Evolutionary conservation across 1,140 invertebrate genomes (phyloP).

Genomic region (Pentalonia nigronervosa): DNA sequence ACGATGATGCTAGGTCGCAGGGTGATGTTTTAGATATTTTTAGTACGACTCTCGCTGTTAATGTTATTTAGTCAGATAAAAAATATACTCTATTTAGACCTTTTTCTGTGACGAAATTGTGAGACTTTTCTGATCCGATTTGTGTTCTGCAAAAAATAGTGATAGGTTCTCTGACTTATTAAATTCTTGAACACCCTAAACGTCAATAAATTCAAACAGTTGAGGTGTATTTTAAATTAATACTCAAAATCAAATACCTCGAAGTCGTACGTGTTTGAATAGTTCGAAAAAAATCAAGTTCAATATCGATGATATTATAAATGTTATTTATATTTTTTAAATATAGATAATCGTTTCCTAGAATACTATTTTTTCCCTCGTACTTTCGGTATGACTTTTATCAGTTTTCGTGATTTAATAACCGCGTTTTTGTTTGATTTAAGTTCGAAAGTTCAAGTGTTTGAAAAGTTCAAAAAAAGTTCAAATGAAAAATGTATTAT

Average conservation of each 20-base stretch:
- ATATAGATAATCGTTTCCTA: too few relatives aligned
- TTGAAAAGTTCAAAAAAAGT: too few relatives aligned
- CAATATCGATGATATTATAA: background rate
- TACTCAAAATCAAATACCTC: background rate
- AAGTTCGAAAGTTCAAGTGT: background rate
- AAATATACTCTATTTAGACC: background rate
- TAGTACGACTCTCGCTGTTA: background rate
- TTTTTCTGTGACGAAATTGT: background rate
- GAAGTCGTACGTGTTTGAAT: background rate
- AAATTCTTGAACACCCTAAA: background rate
- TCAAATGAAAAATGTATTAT: background rate
- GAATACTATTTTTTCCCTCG: too few relatives aligned
- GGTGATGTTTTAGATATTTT: background rate
- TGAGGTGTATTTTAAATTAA: background rate
- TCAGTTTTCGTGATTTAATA: too few relatives aligned
- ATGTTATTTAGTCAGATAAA: background rate
- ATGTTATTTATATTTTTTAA: too few relatives aligned
- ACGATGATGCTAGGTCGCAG: background rate
- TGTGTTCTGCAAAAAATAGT: background rate
- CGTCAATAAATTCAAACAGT: background rate
- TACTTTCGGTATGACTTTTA: too few relatives aligned
- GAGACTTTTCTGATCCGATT: background rate
- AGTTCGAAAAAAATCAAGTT: background rate
- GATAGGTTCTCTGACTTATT: background rate
- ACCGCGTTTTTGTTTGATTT: too few relatives aligned